Base-by-base conservation (phyloP, 1,140 invertebrate species). In the Adoxophyes honmai region DNA sequence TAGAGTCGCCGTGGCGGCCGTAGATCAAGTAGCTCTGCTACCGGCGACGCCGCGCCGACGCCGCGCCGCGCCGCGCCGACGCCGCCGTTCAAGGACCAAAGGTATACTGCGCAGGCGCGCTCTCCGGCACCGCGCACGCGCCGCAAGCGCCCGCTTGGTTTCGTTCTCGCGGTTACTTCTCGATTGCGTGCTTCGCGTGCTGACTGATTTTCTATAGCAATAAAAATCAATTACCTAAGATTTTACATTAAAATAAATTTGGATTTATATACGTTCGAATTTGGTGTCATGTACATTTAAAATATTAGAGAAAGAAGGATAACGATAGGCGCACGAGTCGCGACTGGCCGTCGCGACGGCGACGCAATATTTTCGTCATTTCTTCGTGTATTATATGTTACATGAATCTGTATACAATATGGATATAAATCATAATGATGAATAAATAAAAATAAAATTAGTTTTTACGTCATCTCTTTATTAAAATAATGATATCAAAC, bases 131-230 rank as follows among this genome's bases (percentile, higher is more conserved):
- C 71, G 73, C 76, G 59, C 75, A 73, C 69, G 73, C 79, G 80
- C 78, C 80, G 83, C 85, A n/a, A n/a, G n/a, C 82, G 80, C 82
- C 83, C 80, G 85, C 83, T 86, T 88, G 76, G 69, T 86, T 86
- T 88, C 75, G 76, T 84, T 86, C 86, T 86, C 79, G 86, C 86
- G 83, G 82, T 86, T 89, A 89, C 89, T 90, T 89, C 89, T 90
- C 87, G 85, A 89, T 90, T 89, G 88, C 86, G 88, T 90, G 89
- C 89, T 90, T 90, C 82, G 89, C 89, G 89, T 90, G 89, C 89
- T 89, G 89, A 89, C 89, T 90, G 89, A 90, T 90, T 90, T 90
- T 90, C 89, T 89, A 90, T 90, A 90, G 89, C 89, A 90, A 90
- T 90, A 89, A 90, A 90, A 89, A 87, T 89, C 88, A 90, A 90